Conservation (phyloP, 2,888 invertebrate genomes). For the Leptodirus hochenwartii region DNA sequence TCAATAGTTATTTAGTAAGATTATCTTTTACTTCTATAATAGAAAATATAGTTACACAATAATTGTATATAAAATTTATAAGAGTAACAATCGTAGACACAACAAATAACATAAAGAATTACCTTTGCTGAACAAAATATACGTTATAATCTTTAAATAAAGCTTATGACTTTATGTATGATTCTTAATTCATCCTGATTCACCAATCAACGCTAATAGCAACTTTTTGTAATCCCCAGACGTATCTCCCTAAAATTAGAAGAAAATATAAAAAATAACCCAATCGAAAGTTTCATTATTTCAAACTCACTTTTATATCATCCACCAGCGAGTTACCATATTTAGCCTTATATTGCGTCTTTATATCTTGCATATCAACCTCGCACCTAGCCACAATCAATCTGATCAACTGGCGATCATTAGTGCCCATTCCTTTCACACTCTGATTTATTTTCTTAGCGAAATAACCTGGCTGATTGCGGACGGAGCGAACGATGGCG, state of each 20-base stretch:
- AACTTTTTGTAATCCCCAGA: slow-evolving; percentile 73
- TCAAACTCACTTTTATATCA: slow-evolving; percentile 47
- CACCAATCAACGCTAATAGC: slow-evolving; percentile 41
- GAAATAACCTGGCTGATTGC: slow-evolving; percentile 61
- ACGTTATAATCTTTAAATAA: no score
- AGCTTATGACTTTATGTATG: no score
- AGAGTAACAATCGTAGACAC: no score
- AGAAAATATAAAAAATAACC: slow-evolving; percentile 2
- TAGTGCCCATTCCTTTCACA: slow-evolving; percentile 72
- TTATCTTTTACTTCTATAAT: no score
- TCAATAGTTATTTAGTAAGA: no score
- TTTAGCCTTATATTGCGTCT: slow-evolving; percentile 48
- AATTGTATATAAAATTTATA: no score
- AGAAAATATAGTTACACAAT: no score
- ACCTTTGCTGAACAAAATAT: no score
- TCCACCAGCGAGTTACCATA: slow-evolving; percentile 57
- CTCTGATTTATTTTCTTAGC: slow-evolving; percentile 67
- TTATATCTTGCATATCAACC: slow-evolving; percentile 68
- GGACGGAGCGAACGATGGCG: slow-evolving; percentile 59
- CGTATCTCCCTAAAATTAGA: slow-evolving; percentile 47
- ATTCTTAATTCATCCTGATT: no score
- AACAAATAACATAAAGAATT: no score
- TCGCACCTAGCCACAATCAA: slow-evolving; percentile 63
- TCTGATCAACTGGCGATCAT: slow-evolving; percentile 67
- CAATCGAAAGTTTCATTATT: slow-evolving; percentile 1